Evolutionary conservation across 1,140 invertebrate genomes (phyloP).

Genomic region (Mercenaria mercenaria): DNA sequence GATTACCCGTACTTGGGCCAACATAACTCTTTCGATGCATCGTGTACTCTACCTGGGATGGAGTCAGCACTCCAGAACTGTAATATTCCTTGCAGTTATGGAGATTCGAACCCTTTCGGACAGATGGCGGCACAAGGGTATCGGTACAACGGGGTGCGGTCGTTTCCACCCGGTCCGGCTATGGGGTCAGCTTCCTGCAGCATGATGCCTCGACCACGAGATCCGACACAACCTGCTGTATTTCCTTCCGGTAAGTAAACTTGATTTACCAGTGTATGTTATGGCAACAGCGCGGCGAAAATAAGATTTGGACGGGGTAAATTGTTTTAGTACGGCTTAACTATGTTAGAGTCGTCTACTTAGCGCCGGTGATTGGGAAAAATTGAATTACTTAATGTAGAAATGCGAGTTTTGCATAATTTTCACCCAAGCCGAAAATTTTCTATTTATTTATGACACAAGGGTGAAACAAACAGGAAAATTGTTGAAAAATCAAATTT

Average conservation of each 20-base stretch:
- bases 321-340: constrained; percentile 84
- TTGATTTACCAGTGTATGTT: constrained; percentile 82
- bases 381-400: constrained; percentile 83
- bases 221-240: constrained; percentile 81
- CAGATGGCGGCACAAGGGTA: constrained; percentile 91
- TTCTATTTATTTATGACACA: constrained; percentile 82
- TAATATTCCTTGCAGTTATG: constrained; percentile 92
- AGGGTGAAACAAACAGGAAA: constrained; percentile 81
- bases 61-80: constrained; percentile 88
- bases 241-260: constrained; percentile 83
- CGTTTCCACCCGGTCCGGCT: constrained; percentile 78
- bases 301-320: constrained; percentile 84
- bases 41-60: constrained; percentile 88
- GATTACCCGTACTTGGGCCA: constrained; percentile 77
- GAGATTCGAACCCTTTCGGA: constrained; percentile 93
- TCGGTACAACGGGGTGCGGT: constrained; percentile 82
- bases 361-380: constrained; percentile 76
- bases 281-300: constrained; percentile 75
- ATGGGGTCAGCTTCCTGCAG: constrained; percentile 80
- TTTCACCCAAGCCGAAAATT: constrained; percentile 81
- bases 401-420: constrained; percentile 84
- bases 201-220: constrained; percentile 82
- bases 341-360: constrained; percentile 81
- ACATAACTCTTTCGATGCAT: constrained; percentile 75
- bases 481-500: constrained; percentile 81